A percentile compares a stretch with the other conserved stretches of the same genome.
phyloP scores from a whole-genome alignment of 30 jellyfish, hydroid and myxozoan species.

The Cassiopea andromeda region DNA sequence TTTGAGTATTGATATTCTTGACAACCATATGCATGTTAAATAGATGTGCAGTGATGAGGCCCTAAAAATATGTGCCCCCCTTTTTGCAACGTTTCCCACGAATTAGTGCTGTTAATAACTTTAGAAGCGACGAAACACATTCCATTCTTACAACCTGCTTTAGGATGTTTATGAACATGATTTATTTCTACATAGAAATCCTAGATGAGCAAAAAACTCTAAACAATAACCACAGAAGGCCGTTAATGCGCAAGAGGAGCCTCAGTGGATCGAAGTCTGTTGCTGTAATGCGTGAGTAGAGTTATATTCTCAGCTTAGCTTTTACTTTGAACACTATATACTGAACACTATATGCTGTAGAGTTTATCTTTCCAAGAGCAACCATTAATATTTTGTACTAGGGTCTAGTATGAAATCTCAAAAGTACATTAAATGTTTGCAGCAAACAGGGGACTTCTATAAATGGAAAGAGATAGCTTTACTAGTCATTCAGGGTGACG shows the following conservation, averaged over 20 bases:
- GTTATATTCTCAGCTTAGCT: not conserved
- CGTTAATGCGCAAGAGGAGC: conserved; percentile 40
- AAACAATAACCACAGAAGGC: conserved; percentile 24
- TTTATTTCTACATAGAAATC: conserved; percentile 6
- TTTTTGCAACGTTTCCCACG: no score
- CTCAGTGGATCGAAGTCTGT: conserved; percentile 33
- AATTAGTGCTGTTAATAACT: no score
- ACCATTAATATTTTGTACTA: no score
- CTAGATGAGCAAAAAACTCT: conserved; percentile 32
- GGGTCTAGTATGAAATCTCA: no score
- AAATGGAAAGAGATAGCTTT: no score
- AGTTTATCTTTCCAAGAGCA: not conserved
- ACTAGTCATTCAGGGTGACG: no score
- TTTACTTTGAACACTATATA: not conserved
- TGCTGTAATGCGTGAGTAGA: conserved; percentile 48
- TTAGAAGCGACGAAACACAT: not conserved
- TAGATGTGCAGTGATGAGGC: no score
- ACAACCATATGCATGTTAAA: no score
- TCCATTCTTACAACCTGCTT: not conserved
- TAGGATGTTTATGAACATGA: not conserved
- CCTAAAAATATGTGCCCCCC: no score
- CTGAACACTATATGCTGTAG: not conserved
- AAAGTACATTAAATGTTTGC: no score
- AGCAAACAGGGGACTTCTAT: no score
- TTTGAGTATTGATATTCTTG: no score